Base-by-base conservation (phyloP, 2,797 vertebrate genomes). In the Holocentrus rufus region DNA sequence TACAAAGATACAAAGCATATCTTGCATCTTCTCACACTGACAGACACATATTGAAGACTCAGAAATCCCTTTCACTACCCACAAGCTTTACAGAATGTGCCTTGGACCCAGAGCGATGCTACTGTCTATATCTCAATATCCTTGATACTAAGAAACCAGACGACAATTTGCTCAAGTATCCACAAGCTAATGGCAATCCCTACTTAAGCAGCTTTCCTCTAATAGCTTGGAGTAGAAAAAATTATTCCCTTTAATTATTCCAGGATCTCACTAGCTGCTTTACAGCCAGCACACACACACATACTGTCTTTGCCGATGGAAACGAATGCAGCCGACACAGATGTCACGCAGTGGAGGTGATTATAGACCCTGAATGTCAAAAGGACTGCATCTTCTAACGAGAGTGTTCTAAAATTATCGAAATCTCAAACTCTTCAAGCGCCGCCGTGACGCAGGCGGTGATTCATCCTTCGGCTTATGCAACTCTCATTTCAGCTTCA, bases 231-330 rank as follows among this genome's bases (percentile, higher is more conserved):
- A 79, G 64, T 65, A 79, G 79, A 79, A 74, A 83, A 31, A 84
- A 81, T 70, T 74, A 34, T 84, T 84, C 72, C 18, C 67, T 82
- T 82, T 76, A 82, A 90, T 90, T 84, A 87, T 88, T 83, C 78
- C 69, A 61, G 55, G 30, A 60, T 73, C 52, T 73, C 7, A 31
- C 70, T 75, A 1, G 0, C 60, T 71, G 74, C n/a, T 76, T 84
- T 72, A 58, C 70, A 61, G 66, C 14, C 27, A 84, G 71, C 81
- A 34, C 30, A 36, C 30, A 57, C 55, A 53, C 62, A 60, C 47
- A 65, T 46, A 34, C 47, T 10, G 1, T 42, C 39, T 42, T 74
- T 81, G 82, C 62, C 64, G 72, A 71, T 67, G 60, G 60, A 76
- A 55, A 69, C 27, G 76, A 85, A 88, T 77, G 72, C 76, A 87